phyloP scores from a whole-genome alignment of 1,140 invertebrate genomes.

The Cheumatopsyche charites region DNA sequence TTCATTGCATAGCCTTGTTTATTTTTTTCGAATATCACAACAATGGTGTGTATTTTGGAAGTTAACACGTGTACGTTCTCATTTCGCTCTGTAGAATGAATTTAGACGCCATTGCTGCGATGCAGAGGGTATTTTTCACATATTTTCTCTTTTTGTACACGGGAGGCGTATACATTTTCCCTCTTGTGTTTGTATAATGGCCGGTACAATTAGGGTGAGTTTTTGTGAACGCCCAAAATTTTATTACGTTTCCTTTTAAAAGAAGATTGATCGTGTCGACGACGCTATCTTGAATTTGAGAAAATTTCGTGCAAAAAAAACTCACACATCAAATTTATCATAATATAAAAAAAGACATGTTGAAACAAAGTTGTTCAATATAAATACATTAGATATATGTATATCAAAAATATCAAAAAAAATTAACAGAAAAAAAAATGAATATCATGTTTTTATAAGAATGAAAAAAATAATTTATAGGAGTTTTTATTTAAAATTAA shows the following conservation, averaged over 20 bases:
- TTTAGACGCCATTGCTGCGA: neutral
- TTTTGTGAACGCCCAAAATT: constrained; percentile 21
- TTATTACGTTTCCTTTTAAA: constrained; percentile 42
- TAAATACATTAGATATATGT: too few relatives aligned
- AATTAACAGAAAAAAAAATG: too few relatives aligned
- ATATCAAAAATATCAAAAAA: too few relatives aligned
- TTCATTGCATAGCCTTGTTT: neutral
- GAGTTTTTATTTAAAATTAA: too few relatives aligned
- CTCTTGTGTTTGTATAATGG: constrained; percentile 36
- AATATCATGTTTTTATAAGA: too few relatives aligned
- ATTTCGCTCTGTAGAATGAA: constrained; percentile 9
- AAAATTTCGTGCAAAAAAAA: neutral
- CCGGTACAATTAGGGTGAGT: constrained; percentile 32
- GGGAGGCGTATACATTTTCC: neutral
- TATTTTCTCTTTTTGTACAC: too few relatives aligned
- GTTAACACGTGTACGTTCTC: constrained; percentile 19
- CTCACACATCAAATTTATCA: constrained; percentile 10
- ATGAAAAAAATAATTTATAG: too few relatives aligned
- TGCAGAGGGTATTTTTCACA: neutral
- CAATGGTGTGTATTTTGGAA: constrained; percentile 2
- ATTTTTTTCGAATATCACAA: neutral
- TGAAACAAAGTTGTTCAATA: too few relatives aligned
- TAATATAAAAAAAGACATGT: neutral
- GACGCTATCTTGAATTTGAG: constrained; percentile 34
- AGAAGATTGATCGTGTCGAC: constrained; percentile 38